Conservation (phyloP, 2,113 vertebrate species). For the Heterotilapia buettikoferi region DNA sequence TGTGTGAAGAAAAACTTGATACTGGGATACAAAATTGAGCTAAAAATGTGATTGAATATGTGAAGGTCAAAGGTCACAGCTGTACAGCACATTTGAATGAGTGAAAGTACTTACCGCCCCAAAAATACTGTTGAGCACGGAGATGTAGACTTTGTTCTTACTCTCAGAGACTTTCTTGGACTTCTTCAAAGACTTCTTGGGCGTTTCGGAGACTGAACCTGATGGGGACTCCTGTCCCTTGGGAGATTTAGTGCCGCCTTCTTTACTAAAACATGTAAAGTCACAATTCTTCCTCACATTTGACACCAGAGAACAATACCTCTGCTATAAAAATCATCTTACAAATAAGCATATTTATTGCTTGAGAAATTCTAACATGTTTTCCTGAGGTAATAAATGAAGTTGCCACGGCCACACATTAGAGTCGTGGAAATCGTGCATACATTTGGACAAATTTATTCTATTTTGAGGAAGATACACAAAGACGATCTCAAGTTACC, state of each 20-base stretch:
- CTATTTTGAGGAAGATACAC: not conserved
- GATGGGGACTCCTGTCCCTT: not conserved
- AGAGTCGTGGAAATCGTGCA: not conserved
- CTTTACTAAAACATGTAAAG: conserved; percentile 15
- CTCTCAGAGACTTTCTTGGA: conserved; percentile 56
- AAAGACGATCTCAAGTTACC: conserved; percentile 6
- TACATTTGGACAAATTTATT: accelerated
- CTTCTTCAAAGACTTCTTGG: conserved; percentile 58
- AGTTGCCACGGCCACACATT: not conserved
- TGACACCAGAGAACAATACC: not conserved
- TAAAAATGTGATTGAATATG: not conserved
- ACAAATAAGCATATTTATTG: not conserved
- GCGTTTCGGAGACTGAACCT: conserved; percentile 35
- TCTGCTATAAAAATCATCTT: not conserved
- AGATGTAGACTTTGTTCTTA: conserved; percentile 68
- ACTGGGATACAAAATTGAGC: not conserved
- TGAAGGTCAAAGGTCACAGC: not conserved
- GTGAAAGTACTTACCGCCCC: conserved; percentile 57
- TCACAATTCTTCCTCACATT: not conserved
- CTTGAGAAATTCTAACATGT: accelerated
- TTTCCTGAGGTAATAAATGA: not conserved
- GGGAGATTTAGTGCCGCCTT: not conserved
- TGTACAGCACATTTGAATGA: not conserved
- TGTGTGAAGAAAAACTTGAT: not conserved
- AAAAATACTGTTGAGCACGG: conserved; percentile 69